Evolutionary conservation across 2,797 vertebrate species (phyloP).

Genomic region (Lepidocolaptes lacrymiger): DNA sequence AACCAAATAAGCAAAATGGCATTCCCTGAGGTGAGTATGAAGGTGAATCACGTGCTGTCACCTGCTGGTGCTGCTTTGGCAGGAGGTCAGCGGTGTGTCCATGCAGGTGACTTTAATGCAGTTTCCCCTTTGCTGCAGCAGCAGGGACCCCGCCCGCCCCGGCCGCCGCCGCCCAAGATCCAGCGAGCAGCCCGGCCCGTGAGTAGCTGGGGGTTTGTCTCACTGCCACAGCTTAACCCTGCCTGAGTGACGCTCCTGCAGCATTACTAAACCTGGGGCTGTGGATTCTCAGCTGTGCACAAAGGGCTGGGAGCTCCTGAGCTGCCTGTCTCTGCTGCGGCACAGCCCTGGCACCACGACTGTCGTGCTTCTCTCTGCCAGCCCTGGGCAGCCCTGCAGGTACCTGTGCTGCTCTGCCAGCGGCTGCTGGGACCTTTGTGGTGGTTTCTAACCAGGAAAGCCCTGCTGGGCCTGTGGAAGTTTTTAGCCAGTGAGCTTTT

Average conservation of each 20-base stretch:
- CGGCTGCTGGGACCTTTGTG: background rate
- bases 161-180: constrained; percentile 84
- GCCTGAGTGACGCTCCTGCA: constrained; percentile 64
- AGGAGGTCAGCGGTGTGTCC: too few relatives aligned
- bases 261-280: constrained; percentile 75
- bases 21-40: constrained; percentile 9
- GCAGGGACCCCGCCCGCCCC: constrained; percentile 79
- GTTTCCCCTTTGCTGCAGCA: constrained; percentile 82
- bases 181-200: constrained; percentile 83
- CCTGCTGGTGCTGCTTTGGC: background rate
- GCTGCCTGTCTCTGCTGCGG: constrained; percentile 56
- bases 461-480: background rate
- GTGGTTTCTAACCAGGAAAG: background rate
- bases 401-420: constrained; percentile 35
- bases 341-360: constrained; percentile 61
- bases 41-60: background rate
- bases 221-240: constrained; percentile 72
- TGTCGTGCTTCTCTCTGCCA: constrained; percentile 59
- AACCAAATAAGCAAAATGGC: background rate
- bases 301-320: constrained; percentile 50
- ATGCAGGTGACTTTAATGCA: too few relatives aligned
- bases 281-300: constrained; percentile 56
- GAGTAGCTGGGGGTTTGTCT: constrained; percentile 79
- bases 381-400: constrained; percentile 50
- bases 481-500: constrained; percentile 57